Evolutionary conservation across 92 coral and sea anemone genomes (phyloP), one percentile per base, ranked within the genome.

Genomic region (Epizoanthus fatuus): DNA sequence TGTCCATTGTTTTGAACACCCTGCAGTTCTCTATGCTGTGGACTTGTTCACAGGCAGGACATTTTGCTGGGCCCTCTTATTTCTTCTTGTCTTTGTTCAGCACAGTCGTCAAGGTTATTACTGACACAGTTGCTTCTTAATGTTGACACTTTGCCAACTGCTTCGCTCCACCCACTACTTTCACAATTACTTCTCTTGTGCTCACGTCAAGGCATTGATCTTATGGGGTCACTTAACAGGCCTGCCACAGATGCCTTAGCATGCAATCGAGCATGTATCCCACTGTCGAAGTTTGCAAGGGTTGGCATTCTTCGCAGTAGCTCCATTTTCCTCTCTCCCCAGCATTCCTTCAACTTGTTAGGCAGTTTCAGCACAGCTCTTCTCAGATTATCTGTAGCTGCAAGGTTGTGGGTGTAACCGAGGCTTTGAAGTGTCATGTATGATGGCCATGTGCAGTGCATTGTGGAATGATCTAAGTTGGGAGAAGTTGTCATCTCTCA

Each of bases 271-370:
- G 0, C 25, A 22, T 22, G 25, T 22, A 22, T 0, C 25, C 25
- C 25, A 22, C 84, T 84, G 63, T 91, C 85, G 11, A 84, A 88
- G 20, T 91, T 84, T 51, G 55, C 55, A 19, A 88, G 42, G 62
- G 90, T 77, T 25, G 84, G 74, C 45, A 60, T 58, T 65, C 8
- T 63, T 29, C 1, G 35, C 35, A 29, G 63, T 53, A 84, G 63
- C 84, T 88, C 78, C 15, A 88, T 51, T 82, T 87, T 91, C 74
- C 59, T 84, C 58, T 83, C 92, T 13, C 90, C 94, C 90, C 92
- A 89, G 19, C 54, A 49, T n/a, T 54, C 62, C 29, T 70, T 74
- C 72, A 86, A 65, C 39, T 83, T 3, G 71, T 79, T 79, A 25
- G 85, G 87, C 17, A 91, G 88, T 53, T 88, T 91, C 55, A 62